phyloP scores from a whole-genome alignment of 2,888 invertebrate species.

The Lissocephala sabroskyi region DNA sequence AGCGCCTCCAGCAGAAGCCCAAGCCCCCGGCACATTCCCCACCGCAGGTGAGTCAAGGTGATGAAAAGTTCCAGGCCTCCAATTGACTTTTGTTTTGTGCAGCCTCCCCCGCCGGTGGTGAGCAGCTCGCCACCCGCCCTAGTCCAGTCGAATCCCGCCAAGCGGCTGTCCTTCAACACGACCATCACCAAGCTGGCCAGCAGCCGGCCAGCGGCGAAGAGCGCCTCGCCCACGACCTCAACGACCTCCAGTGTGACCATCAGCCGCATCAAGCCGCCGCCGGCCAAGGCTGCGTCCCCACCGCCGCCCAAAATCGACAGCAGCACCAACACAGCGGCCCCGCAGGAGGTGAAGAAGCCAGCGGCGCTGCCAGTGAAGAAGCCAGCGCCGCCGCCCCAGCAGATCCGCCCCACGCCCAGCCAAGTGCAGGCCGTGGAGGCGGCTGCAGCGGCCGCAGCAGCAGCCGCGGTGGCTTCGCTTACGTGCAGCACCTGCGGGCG shows the following conservation, averaged over 20 bases:
- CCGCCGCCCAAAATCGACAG: slow-evolving; percentile 25
- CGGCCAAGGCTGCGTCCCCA: too few species aligned
- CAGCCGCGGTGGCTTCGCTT: background rate
- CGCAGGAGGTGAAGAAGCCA: too few species aligned
- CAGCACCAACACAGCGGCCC: slow-evolving; percentile 17
- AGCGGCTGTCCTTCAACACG: slow-evolving; percentile 58
- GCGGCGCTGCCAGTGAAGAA: too few species aligned
- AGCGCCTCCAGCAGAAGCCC: too few species aligned
- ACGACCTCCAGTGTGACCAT: too few species aligned
- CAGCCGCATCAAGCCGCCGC: too few species aligned
- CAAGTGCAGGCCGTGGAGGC: slow-evolving; percentile 38
- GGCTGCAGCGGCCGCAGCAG: slow-evolving; percentile 1
- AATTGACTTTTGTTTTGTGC: too few species aligned
- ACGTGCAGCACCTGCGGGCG: slow-evolving; percentile 68
- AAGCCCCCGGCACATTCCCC: too few species aligned
- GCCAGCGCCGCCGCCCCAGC: too few species aligned
- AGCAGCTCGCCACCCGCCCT: slow-evolving; percentile 41
- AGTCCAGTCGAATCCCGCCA: slow-evolving; percentile 52
- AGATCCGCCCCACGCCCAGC: slow-evolving; percentile 2
- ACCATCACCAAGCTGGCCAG: slow-evolving; percentile 48
- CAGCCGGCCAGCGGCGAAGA: slow-evolving; percentile 23
- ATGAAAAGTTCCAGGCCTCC: too few species aligned
- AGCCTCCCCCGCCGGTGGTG: slow-evolving; percentile 42
- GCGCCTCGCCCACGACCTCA: too few species aligned
- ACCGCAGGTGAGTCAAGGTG: slow-evolving; percentile 32